Percentiles rank a stretch among this genome's conserved stretches.
These are phyloP conservation scores for Porites rus DNA, from an alignment of 92 coral and sea anemone genomes.

Conservation along the genomic window DNA sequence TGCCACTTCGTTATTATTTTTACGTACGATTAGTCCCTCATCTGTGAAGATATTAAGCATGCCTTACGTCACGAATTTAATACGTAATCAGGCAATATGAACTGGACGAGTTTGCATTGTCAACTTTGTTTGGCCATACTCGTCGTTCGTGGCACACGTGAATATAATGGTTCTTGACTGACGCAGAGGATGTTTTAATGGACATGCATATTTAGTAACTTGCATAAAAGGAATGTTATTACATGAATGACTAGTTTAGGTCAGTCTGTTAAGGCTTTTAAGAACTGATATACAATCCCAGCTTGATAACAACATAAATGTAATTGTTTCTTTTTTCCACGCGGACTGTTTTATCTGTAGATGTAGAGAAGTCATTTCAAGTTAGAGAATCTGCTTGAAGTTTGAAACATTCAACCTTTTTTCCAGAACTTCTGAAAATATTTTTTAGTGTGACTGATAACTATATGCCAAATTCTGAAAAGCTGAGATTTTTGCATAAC, in stretches of 20 bases:
- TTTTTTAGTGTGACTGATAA: too few species aligned
- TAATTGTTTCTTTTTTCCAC: not conserved
- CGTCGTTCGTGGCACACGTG: not conserved
- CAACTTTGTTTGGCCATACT: not conserved
- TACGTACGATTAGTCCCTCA: not conserved
- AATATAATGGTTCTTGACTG: not conserved
- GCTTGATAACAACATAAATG: not conserved
- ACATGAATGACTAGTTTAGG: not conserved
- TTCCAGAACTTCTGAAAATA: not conserved
- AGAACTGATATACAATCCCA: not conserved
- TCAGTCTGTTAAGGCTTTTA: too few species aligned
- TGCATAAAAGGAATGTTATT: not conserved
- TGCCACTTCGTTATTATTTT: too few species aligned
- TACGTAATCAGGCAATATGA: slow-evolving; percentile 5
- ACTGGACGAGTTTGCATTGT: too few species aligned
- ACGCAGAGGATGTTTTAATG: not conserved
- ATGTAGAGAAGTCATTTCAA: not conserved
- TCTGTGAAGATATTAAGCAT: not conserved
- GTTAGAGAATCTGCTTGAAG: not conserved
- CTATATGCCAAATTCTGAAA: not conserved
- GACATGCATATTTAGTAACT: too few species aligned
- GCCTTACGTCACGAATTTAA: slow-evolving; percentile 26
- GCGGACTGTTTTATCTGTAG: not conserved
- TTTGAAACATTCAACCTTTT: not conserved
- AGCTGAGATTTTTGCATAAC: not conserved